These are phyloP conservation scores for Motacilla alba DNA, from an alignment of 2,113 vertebrate species.

Conservation along the genomic window DNA sequence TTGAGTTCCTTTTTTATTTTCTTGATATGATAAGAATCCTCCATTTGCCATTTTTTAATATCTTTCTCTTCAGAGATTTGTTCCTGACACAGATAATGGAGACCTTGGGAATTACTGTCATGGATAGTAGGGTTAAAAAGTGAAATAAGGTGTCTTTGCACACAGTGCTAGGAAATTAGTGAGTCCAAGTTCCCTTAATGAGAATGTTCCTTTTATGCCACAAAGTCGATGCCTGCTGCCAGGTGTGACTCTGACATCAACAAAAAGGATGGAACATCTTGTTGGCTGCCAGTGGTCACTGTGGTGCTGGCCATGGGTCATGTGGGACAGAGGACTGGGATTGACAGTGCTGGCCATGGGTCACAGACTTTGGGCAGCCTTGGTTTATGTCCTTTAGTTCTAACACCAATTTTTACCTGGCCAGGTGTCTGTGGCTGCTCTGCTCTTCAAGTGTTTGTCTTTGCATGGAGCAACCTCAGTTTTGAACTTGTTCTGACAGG, in stretches of 20 bases:
- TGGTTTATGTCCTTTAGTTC: background rate
- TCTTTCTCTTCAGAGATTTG: background rate
- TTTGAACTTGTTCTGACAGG: background rate
- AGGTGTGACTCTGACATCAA: background rate
- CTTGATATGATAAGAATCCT: background rate
- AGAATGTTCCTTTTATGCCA: background rate
- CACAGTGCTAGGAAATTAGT: background rate
- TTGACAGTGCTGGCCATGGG: background rate
- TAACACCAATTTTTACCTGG: background rate
- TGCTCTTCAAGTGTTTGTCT: background rate
- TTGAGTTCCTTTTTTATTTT: background rate
- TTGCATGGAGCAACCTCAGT: too few relatives aligned
- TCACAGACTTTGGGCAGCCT: background rate
- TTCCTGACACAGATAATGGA: background rate
- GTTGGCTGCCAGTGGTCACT: background rate
- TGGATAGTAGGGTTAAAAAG: background rate
- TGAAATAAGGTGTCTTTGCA: background rate
- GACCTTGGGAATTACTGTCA: background rate
- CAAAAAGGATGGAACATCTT: background rate
- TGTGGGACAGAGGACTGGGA: background rate
- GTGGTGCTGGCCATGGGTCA: background rate
- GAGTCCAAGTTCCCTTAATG: background rate
- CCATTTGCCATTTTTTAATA: background rate
- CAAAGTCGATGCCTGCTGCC: background rate
- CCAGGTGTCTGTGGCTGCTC: fast-evolving